These are phyloP conservation scores for Agrochola macilenta DNA, from an alignment of 2,888 invertebrate species.

Conservation along the genomic window DNA sequence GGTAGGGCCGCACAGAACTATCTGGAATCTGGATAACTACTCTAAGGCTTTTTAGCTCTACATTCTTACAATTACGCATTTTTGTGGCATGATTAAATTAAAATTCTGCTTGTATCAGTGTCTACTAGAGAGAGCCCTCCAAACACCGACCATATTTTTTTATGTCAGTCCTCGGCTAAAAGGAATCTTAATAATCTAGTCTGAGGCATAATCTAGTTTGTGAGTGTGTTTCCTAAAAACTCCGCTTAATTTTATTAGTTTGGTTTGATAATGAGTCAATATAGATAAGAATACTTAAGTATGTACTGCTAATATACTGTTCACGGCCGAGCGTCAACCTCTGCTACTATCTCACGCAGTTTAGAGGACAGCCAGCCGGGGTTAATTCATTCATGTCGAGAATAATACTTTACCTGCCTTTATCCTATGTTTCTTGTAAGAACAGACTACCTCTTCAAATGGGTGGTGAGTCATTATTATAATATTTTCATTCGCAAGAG, in stretches of 20 bases:
- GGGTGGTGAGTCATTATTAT: not conserved
- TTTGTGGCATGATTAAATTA: not conserved
- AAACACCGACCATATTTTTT: not conserved
- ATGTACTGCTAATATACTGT: not conserved
- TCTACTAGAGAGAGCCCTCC: not conserved
- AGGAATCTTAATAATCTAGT: not conserved
- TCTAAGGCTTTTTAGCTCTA: too few species aligned
- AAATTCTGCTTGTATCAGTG: too few species aligned
- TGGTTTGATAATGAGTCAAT: constrained; percentile 23
- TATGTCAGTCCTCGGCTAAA: not conserved
- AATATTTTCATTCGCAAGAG: not conserved
- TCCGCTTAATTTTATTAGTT: not conserved
- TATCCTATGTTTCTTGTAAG: not conserved
- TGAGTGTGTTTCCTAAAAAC: not conserved
- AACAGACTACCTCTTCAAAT: not conserved
- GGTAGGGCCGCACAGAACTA: not conserved
- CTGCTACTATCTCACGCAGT: not conserved
- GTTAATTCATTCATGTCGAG: not conserved
- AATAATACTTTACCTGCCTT: not conserved
- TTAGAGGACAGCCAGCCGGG: constrained; percentile 3
- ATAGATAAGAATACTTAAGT: constrained; percentile 10
- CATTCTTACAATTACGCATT: too few species aligned
- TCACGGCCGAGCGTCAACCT: constrained; percentile 39
- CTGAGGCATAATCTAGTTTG: too few species aligned
- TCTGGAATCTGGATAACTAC: not conserved